Base-by-base conservation (phyloP, 2,113 vertebrate species). In the Microtus oregoni region DNA sequence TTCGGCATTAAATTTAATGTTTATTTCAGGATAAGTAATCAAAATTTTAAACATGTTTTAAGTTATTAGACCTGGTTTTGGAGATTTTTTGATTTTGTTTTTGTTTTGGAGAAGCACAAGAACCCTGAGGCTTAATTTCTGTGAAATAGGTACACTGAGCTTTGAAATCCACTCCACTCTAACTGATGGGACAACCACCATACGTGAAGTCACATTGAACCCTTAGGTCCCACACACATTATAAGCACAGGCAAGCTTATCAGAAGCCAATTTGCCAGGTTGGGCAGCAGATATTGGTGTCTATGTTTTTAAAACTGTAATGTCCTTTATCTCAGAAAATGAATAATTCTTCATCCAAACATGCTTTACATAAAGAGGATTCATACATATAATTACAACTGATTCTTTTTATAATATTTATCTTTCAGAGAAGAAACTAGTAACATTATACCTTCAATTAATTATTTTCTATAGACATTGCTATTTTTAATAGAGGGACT, bases 1-100 rank as follows among this genome's bases (percentile, higher is more conserved):
- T 90, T 85, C 30, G 13, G 7, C 17, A 63, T 26, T 61, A 50
- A 91, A 92, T 95, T 91, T 90, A 95, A 79, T 63, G 2, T 52
- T 82, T 86, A 90, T 85, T 55, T 78, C 38, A 77, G 61, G 52
- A 26, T 93, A 95, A 96, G 32, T 96, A 75, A 77, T 85, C 63
- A 93, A 95, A 96, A 68, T 76, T 75, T 8, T 85, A 72, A 76
- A 96, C 58, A 10, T 63, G 24, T 92, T 95, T 94, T 92, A 94
- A 73, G 65, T 85, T 82, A 89, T 15, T 82, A 89, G n/a, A 20
- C 47, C 32, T 61, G 12, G 5, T 86, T 92, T 78, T 55, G 82
- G 28, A 4, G 58, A 10, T 30, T 67, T 11, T 11, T 67, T 65
- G 1, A 7, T 70, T 70, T 17, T 70, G 7, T 68, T 77, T 67